These are phyloP conservation scores for Axinella damicornis DNA, from an alignment of 37 sponge, comb jelly and placozoan genomes.

Conservation along the genomic window DNA sequence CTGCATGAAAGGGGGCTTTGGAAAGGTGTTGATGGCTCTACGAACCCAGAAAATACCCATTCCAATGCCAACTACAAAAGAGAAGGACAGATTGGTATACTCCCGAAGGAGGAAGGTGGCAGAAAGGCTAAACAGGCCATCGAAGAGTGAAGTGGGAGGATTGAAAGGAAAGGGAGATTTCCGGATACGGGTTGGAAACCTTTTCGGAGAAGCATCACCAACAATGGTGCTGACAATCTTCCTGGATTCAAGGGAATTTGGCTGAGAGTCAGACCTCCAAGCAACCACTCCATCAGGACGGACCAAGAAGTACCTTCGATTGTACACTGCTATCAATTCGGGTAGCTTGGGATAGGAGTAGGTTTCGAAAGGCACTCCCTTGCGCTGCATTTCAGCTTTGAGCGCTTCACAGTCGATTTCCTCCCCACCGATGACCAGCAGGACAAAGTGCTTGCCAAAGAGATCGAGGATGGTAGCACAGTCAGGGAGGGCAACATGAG, in stretches of 20 bases:
- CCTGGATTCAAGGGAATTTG: constrained; percentile 44
- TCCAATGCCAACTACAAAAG: constrained; percentile 6
- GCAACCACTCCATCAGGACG: constrained; percentile 82
- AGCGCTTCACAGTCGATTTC: constrained; percentile 49
- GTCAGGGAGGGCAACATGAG: constrained; percentile 75
- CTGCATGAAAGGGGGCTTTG: constrained; percentile 21
- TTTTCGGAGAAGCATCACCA: constrained; percentile 35
- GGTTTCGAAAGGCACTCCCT: constrained; percentile 41
- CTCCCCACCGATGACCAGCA: constrained; percentile 71
- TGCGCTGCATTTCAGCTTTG: constrained; percentile 37
- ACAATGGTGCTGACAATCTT: constrained; percentile 36
- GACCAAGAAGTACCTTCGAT: constrained; percentile 76
- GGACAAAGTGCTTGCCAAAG: constrained; percentile 63
- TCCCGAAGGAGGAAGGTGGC: constrained; percentile 9
- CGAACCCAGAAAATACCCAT: constrained; percentile 32
- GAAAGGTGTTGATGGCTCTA: background rate
- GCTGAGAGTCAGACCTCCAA: constrained; percentile 80
- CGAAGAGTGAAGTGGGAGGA: background rate
- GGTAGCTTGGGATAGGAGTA: constrained; percentile 24
- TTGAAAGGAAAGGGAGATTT: too few relatives aligned
- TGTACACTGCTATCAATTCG: constrained; percentile 50
- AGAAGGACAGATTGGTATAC: constrained; percentile 5
- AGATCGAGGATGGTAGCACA: constrained; percentile 59
- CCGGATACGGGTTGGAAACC: constrained; percentile 4
- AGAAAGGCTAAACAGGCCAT: background rate